Base-by-base conservation (phyloP, 2,113 vertebrate genomes). In the Eulemur rufifrons region DNA sequence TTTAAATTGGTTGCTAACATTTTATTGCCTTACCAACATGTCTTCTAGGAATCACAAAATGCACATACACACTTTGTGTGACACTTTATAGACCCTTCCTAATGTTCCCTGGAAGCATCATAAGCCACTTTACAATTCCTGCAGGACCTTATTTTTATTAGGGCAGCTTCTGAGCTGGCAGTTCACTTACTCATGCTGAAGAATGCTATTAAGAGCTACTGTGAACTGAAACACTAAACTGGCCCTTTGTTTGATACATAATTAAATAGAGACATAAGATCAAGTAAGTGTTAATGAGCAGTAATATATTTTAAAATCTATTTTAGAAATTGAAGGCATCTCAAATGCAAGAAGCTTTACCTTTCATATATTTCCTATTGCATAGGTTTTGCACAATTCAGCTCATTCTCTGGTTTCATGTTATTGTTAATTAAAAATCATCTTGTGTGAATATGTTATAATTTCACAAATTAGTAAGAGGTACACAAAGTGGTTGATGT, bases 231-330 rank as follows among this genome's bases (percentile, higher is more conserved):
- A 80, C 39, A 32, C 29, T 29, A 54, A 71, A 50, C 8, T 74
- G 29, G n/a, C 21, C 10, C 78, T 96, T 93, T 5, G 6, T 94
- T 59, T 94, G 45, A 90, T 90, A 66, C 47, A 80, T 76, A 78
- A 68, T 74, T 92, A 95, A 95, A 78, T 8, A 87, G 52, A 92
- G n/a, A 89, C 21, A 83, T 76, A 76, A 84, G 69, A 69, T 86
- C 78, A 80, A 97, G 45, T 63, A 91, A 37, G 37, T 95, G 59
- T 84, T 91, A 89, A 90, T 66, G 50, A 95, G 29, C 50, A 86
- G 34, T 52, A 39, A 42, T 83, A 21, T 45, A 74, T 59, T 78
- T 95, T 56, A 92, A 94, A 64, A 94, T 91, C 37, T 86, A 39
- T 42, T 92, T 89, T 92, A 77, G 69, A 94, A 92, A 81, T 61